Percentiles rank a stretch among this genome's conserved stretches.
phyloP scores from a whole-genome alignment of 2,888 invertebrate genomes.

The Pheosia tremula region DNA sequence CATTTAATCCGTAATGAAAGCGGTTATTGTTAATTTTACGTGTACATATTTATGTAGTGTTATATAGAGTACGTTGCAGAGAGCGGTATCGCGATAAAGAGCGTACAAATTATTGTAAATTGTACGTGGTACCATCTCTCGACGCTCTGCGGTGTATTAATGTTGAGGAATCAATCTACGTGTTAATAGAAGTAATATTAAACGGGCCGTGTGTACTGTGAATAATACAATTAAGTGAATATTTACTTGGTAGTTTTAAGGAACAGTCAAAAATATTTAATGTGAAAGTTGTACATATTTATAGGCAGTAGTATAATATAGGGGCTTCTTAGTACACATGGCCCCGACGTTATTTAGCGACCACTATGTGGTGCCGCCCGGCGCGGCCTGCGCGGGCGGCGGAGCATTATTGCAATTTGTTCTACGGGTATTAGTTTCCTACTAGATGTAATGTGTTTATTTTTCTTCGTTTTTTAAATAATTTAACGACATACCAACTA shows the following conservation, averaged over 20 bases:
- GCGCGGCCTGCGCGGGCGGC: conserved; percentile 33
- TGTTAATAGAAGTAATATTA: conserved; percentile 44
- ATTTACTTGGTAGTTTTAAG: conserved; percentile 50
- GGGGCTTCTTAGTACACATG: conserved; percentile 62
- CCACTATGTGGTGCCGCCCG: conserved; percentile 24
- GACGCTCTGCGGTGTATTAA: conserved; percentile 35
- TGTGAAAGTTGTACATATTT: conserved; percentile 55
- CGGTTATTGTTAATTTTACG: conserved; percentile 55
- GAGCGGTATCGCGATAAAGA: conserved; percentile 27
- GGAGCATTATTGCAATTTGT: conserved; percentile 75
- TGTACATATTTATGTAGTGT: conserved; percentile 53
- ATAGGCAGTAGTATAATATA: conserved; percentile 74
- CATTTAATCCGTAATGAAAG: conserved; percentile 47
- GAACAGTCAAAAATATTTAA: conserved; percentile 60
- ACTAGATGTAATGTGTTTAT: conserved; percentile 78
- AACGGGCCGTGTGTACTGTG: conserved; percentile 52
- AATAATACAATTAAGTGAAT: conserved; percentile 47
- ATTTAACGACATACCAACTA: conserved; percentile 53
- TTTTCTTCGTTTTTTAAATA: conserved; percentile 69
- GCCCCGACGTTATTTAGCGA: conserved; percentile 35
- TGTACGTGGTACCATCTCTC: conserved; percentile 38
- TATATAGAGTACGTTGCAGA: conserved; percentile 35
- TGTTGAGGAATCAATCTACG: conserved; percentile 36
- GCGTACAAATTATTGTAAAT: conserved; percentile 38
- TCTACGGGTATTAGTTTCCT: conserved; percentile 86